Conservation (phyloP, 1,140 invertebrate genomes). For the Phymastichus coffea region DNA sequence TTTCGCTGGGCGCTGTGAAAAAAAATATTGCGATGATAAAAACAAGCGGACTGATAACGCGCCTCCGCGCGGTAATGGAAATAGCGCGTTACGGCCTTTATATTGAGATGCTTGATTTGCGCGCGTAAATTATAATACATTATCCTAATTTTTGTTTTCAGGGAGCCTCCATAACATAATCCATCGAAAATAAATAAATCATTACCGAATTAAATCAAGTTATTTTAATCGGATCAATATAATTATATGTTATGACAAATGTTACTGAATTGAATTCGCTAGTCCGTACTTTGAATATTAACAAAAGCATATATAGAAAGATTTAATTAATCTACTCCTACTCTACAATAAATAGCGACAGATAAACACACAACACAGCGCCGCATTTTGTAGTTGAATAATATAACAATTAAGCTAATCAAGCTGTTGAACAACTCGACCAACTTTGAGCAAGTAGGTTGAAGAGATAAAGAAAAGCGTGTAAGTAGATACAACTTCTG, state of each 20-base stretch:
- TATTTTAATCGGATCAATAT: too few species aligned
- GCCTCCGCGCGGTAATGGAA: constrained; percentile 16
- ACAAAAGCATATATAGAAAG: too few species aligned
- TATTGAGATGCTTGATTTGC: neutral
- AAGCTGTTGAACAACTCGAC: neutral
- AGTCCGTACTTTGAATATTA: too few species aligned
- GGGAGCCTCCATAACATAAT: too few species aligned
- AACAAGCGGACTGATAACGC: constrained; percentile 13
- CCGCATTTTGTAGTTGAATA: neutral
- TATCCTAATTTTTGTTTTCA: too few species aligned
- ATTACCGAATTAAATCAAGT: too few species aligned
- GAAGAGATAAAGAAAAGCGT: too few species aligned
- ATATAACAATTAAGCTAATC: neutral
- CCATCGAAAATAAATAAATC: too few species aligned
- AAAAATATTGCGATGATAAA: constrained; percentile 21
- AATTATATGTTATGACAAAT: too few species aligned
- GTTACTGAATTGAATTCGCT: too few species aligned
- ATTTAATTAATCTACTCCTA: too few species aligned
- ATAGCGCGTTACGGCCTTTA: constrained; percentile 9
- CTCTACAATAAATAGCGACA: neutral
- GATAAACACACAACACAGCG: neutral
- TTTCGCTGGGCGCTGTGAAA: constrained; percentile 15
- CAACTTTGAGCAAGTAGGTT: neutral
- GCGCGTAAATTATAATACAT: constrained; percentile 9
- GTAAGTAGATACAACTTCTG: too few species aligned